Evolutionary conservation across 2,113 vertebrate species (phyloP).

Genomic region (Phoxinus phoxinus): DNA sequence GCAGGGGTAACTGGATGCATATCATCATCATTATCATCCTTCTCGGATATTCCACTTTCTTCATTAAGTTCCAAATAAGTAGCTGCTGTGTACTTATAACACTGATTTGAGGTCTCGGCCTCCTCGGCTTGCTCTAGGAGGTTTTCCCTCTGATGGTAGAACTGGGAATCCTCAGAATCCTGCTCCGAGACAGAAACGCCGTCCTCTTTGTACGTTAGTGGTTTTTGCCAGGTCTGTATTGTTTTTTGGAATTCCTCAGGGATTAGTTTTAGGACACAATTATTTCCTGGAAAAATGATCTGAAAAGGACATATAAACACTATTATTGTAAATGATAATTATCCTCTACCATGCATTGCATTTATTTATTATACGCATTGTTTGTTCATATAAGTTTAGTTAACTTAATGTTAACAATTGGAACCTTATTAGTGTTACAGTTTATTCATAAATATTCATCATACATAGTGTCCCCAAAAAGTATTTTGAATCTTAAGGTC

Average conservation of each 20-base stretch:
- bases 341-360: background rate
- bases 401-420: too few species aligned
- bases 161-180: background rate
- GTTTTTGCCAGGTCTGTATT: background rate
- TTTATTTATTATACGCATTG: background rate
- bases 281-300: background rate
- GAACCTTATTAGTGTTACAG: too few species aligned
- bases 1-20: background rate
- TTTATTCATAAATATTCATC: too few species aligned
- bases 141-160: background rate
- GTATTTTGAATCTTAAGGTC: too few species aligned
- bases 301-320: background rate
- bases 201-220: too few species aligned
- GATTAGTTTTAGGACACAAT: background rate
- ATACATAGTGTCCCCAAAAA: too few species aligned
- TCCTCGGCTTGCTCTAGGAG: background rate
- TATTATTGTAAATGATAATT: background rate
- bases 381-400: too few species aligned
- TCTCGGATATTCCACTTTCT: background rate
- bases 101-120: background rate
- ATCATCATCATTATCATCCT: background rate
- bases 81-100: background rate
- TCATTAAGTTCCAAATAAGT: background rate
- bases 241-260: background rate
- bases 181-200: background rate